Conservation (phyloP, 2,888 invertebrate species). For the Steromphala cineraria region DNA sequence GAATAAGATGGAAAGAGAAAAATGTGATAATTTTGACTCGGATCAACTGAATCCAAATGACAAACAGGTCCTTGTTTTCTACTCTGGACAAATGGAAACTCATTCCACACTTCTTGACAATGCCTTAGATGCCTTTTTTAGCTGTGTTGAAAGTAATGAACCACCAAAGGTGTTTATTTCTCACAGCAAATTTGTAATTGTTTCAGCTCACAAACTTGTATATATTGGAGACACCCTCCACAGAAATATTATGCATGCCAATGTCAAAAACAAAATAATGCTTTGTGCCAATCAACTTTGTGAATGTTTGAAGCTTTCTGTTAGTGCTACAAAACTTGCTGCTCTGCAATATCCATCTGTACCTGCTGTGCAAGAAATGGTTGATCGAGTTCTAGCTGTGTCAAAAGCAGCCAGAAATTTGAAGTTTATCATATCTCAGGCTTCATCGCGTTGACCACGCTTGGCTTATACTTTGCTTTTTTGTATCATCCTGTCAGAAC, state of each 20-base stretch:
- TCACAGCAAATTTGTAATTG: slow-evolving; percentile 94
- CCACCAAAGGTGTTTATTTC: slow-evolving; percentile 94
- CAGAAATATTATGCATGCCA: slow-evolving; percentile 86
- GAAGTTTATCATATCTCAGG: slow-evolving; percentile 77
- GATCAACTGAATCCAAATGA: slow-evolving; percentile 82
- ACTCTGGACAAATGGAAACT: slow-evolving; percentile 89
- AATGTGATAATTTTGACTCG: background rate
- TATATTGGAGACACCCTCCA: slow-evolving; percentile 96
- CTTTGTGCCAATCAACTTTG: slow-evolving; percentile 70
- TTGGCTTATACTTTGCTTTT: too few species aligned
- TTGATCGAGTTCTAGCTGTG: slow-evolving; percentile 90
- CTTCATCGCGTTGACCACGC: slow-evolving; percentile 43
- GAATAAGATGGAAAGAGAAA: background rate
- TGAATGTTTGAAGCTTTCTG: slow-evolving; percentile 79
- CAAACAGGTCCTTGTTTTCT: slow-evolving; percentile 89
- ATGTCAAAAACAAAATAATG: slow-evolving; percentile 80
- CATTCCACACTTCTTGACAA: slow-evolving; percentile 87
- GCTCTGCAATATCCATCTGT: slow-evolving; percentile 94
- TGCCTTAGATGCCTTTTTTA: slow-evolving; percentile 93
- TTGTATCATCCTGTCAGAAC: too few species aligned
- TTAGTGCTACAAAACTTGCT: slow-evolving; percentile 91
- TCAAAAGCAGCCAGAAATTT: slow-evolving; percentile 89
- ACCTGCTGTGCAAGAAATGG: slow-evolving; percentile 93
- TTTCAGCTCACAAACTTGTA: slow-evolving; percentile 94
- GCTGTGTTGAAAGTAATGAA: slow-evolving; percentile 93